Evolutionary conservation across 2,888 invertebrate genomes (phyloP).

Genomic region (Tuberolachnus salignus): DNA sequence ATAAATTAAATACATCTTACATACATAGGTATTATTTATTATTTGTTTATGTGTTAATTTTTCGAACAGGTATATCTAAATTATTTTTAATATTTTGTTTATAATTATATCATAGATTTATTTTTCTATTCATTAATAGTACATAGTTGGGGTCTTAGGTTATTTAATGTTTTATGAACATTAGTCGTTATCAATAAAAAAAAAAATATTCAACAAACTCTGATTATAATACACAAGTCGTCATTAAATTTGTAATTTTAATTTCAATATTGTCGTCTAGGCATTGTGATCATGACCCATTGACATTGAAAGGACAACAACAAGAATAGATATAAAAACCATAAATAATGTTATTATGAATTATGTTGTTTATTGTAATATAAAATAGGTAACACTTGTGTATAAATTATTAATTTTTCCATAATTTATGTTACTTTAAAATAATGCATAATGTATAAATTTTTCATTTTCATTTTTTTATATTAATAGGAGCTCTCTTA

Average conservation of each 20-base stretch:
- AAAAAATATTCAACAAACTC: no score
- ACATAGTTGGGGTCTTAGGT: no score
- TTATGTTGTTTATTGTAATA: slow-evolving; percentile 13
- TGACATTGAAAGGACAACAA: slow-evolving; percentile 45
- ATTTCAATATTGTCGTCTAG: slow-evolving; percentile 14
- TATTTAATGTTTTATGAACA: not conserved
- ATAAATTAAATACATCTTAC: not conserved
- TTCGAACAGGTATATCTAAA: no score
- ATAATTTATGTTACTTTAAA: no score
- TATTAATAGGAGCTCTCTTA: slow-evolving; percentile 73
- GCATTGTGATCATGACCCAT: slow-evolving; percentile 34
- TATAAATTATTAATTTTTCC: slow-evolving; percentile 26
- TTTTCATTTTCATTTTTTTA: slow-evolving; percentile 19
- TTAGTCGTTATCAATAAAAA: not conserved
- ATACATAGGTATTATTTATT: no score
- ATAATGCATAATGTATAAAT: slow-evolving; percentile 13
- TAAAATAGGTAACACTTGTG: not conserved
- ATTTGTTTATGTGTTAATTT: not conserved
- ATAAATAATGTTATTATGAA: not conserved
- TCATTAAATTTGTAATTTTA: slow-evolving; percentile 26
- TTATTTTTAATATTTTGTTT: no score
- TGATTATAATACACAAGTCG: not conserved
- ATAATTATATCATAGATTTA: no score
- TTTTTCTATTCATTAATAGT: no score
- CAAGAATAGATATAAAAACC: slow-evolving; percentile 30